These are phyloP conservation scores for Drosophila jambulina DNA, from an alignment of 1,140 invertebrate genomes.

Conservation along the genomic window DNA sequence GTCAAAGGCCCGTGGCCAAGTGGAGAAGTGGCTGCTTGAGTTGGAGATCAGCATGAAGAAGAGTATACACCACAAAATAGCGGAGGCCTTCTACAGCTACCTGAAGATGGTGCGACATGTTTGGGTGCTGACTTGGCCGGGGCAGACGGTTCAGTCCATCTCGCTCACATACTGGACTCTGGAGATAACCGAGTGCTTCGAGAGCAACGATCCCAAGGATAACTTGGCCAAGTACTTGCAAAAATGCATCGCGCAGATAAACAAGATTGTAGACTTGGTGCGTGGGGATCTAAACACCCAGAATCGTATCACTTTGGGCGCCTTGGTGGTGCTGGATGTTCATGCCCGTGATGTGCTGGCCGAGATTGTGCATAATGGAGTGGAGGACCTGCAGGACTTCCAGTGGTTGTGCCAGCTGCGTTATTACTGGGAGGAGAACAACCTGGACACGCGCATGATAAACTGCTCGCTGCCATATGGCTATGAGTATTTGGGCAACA, in stretches of 20 bases:
- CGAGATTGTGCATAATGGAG: conserved; percentile 89
- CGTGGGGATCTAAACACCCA: conserved; percentile 94
- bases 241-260: conserved; percentile 89
- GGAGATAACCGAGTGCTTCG: conserved; percentile 91
- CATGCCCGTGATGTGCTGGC: conserved; percentile 95
- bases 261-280: conserved; percentile 94
- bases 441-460: conserved; percentile 94
- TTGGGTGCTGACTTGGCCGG: conserved; percentile 96
- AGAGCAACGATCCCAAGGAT: conserved; percentile 85
- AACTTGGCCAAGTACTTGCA: conserved; percentile 87
- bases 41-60: conserved; percentile 96
- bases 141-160: conserved; percentile 94
- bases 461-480: conserved; percentile 96
- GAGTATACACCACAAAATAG: conserved; percentile 91
- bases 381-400: conserved; percentile 91
- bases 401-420: conserved; percentile 96
- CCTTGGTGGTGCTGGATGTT: conserved; percentile 96
- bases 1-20: conserved; percentile 94
- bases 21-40: conserved; percentile 98
- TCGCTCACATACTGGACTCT: conserved; percentile 95
- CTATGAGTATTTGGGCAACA: conserved; percentile 98
- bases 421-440: conserved; percentile 96
- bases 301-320: conserved; percentile 95
- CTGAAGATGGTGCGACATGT: conserved; percentile 87
- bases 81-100: conserved; percentile 89